Base-by-base conservation (phyloP, 2,113 vertebrate genomes). In the Cacatua alba region DNA sequence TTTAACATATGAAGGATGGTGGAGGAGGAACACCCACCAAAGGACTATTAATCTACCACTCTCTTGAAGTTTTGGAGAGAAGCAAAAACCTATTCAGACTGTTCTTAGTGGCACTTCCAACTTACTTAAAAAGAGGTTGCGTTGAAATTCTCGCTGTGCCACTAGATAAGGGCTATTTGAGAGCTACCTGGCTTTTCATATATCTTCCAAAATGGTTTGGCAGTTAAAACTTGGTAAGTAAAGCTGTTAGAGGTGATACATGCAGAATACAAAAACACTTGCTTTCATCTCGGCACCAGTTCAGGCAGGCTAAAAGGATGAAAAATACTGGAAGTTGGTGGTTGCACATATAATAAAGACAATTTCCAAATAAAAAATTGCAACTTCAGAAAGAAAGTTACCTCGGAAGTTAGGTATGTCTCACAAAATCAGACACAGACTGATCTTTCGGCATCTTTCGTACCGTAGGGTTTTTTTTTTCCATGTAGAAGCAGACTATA, bases 1-100 rank as follows among this genome's bases (percentile, higher is more conserved):
- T 3, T 31, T 31, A 39, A 78, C 0, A 0, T 41, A 21, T 4
- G 7, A 52, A 7, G 7, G 4, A 15, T 62, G 18, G 12, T 35
- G 16, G 7, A 4, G 7, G 25, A 25, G 21, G 62, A 75, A 39
- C 6, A 31, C 9, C 10, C 60, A 72, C 23, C 7, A 37, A 29
- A 74, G 20, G 39, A 14, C 11, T 83, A 14, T 39, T 51, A 49
- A 52, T 41, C 33, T 79, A 10, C 20, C 29, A 35, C 13, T 69
- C 6, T 13, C 44, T 59, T 39, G 39, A 39, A 39, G 39, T 39
- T 39, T 39, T 39, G 39, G 39, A 39, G 39, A 39, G 39, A 39
- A 39, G 39, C 39, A 39, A 39, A 62, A 85, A 13, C 10, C 39
- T 37, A 26, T 65, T 77, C 37, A 90, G 29, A 14, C 5, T 60